These are phyloP conservation scores for Glaucomys volans DNA, from an alignment of 2,113 vertebrate species.

Conservation along the genomic window DNA sequence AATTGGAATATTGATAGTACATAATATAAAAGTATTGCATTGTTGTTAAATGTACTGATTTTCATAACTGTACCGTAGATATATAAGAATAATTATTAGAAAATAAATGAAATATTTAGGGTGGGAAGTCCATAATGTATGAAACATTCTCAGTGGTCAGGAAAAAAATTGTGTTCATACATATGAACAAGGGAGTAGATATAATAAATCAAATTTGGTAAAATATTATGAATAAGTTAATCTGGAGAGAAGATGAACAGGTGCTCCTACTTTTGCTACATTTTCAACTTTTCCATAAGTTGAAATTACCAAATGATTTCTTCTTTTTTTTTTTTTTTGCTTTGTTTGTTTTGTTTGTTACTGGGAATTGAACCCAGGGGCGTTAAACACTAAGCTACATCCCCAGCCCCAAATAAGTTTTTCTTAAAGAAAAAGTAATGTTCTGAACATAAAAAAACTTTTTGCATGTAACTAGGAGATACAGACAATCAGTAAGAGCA, in stretches of 20 bases:
- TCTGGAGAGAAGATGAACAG: neutral
- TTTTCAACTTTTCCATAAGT: neutral
- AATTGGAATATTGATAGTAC: neutral
- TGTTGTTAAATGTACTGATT: neutral
- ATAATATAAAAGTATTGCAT: neutral
- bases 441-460: neutral
- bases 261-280: neutral
- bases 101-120: neutral
- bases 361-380: too few relatives aligned
- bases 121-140: neutral
- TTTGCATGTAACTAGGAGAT: neutral
- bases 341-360: too few relatives aligned
- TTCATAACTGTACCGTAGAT: neutral
- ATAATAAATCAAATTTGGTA: neutral
- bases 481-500: neutral
- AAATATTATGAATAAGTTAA: neutral
- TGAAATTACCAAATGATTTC: neutral
- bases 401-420: too few relatives aligned
- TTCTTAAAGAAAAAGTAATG: neutral
- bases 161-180: neutral
- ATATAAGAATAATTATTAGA: neutral
- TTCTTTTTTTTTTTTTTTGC: neutral
- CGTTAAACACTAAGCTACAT: too few relatives aligned
- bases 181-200: neutral
- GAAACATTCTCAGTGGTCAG: neutral